These are phyloP conservation scores for Holotrichia oblita DNA, from an alignment of 1,140 invertebrate genomes.

Conservation along the genomic window DNA sequence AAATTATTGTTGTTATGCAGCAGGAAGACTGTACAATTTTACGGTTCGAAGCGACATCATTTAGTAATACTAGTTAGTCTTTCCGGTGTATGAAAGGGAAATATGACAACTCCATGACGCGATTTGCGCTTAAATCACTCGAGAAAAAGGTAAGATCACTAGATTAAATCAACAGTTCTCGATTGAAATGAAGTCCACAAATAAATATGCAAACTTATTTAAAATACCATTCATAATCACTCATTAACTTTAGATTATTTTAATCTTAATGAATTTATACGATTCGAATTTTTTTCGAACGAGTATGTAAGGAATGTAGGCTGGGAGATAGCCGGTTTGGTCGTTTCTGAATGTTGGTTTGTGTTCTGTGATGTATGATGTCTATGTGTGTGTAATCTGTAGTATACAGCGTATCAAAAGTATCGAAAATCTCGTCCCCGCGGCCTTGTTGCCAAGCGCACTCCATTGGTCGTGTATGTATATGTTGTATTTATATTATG, in stretches of 20 bases:
- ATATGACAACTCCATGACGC: not conserved
- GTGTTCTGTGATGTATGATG: not conserved
- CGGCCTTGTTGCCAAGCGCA: constrained; percentile 33
- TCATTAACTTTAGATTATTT: no score
- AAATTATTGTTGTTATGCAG: constrained; percentile 27
- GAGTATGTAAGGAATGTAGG: constrained; percentile 31
- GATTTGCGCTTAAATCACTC: not conserved
- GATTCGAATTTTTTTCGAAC: not conserved
- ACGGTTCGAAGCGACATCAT: not conserved
- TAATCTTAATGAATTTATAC: no score
- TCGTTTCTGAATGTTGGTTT: constrained; percentile 29
- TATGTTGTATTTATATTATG: constrained; percentile 2
- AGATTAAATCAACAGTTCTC: not conserved
- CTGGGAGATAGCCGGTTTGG: constrained; percentile 27
- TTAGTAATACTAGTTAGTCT: not conserved
- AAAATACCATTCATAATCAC: no score
- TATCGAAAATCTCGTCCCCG: constrained; percentile 33
- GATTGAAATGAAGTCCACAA: no score
- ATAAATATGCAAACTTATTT: no score
- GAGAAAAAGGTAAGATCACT: not conserved
- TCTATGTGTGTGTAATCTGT: not conserved
- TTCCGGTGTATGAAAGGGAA: constrained; percentile 4
- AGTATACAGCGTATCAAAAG: constrained; percentile 13
- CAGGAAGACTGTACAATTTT: not conserved
- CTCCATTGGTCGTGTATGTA: constrained; percentile 28